phyloP scores from a whole-genome alignment of 2,113 vertebrate genomes.

The Calidris pygmaea region DNA sequence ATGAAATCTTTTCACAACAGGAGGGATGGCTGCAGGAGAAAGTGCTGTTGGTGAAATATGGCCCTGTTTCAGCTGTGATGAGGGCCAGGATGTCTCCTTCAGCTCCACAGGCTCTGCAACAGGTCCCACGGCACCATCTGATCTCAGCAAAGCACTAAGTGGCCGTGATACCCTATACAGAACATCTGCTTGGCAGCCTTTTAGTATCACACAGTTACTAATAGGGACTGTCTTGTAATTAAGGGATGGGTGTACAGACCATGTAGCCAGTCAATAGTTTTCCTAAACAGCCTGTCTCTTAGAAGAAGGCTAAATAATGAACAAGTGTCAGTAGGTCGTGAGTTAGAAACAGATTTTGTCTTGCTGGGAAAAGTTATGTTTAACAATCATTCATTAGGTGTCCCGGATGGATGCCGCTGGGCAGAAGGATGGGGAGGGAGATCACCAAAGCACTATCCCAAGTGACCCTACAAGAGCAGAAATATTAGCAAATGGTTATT shows the following conservation, averaged over 20 bases:
- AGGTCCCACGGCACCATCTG: accelerated
- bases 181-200: neutral
- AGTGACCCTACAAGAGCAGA: neutral
- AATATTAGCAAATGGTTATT: neutral
- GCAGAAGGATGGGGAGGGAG: neutral
- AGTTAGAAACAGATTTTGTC: slow-evolving; percentile 52
- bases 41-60: neutral
- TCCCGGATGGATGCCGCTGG: neutral
- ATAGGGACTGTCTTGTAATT: neutral
- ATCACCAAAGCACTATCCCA: neutral
- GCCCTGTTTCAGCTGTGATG: neutral
- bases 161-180: neutral
- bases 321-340: slow-evolving; percentile 46
- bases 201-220: neutral
- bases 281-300: slow-evolving; percentile 53
- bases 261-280: neutral
- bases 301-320: slow-evolving; percentile 38
- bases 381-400: slow-evolving; percentile 50
- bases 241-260: neutral
- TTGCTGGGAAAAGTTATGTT: slow-evolving; percentile 53
- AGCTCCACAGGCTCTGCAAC: neutral
- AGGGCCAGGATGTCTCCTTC: neutral
- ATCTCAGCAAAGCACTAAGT: neutral
- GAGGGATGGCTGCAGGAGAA: neutral
- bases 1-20: neutral